Evolutionary conservation across 2,888 invertebrate genomes (phyloP), one percentile per base, ranked within the genome.

Genomic region (Himalopsyche tibetana): DNA sequence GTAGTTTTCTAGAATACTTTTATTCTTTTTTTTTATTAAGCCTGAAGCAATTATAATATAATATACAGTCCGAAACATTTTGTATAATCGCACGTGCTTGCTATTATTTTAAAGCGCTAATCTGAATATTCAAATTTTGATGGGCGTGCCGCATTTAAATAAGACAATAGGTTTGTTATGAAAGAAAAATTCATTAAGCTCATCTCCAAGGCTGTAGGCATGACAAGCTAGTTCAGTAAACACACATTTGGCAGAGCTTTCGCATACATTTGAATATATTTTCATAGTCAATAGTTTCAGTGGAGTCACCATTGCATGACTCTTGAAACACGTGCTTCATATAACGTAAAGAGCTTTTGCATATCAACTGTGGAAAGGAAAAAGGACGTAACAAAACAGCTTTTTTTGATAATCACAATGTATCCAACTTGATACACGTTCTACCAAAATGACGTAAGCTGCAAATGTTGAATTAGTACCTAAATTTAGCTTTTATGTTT

Each of bases 271-370:
- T 19, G 28, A 63, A 63, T 63, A 63, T 28, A 63, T 63, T 63
- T 19, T 63, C 63, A 63, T 63, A 63, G 8, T 63, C 19, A 63
- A 63, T 63, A 63, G 63, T 63, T 63, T 63, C 19, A 11, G 19
- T 28, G 15, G 19, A 63, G 19, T 63, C 28, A 5, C 63, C 11
- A 19, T 19, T 19, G 19, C 19, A 63, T 28, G 63, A 63, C 63
- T 63, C 63, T 63, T 28, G 28, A 63, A 63, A 63, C 63, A 63
- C 63, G 63, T 63, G 63, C 63, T 63, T 63, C 28, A 63, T 56
- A 56, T n/a, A 6, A 56, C 11, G 56, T 19, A 12, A n/a, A 28
- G 9, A 63, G 63, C 19, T 63, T 28, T 63, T 63, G 28, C 63
- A 28, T 63, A 56, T 28, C 28, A 2, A 28, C 28, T 28, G 28